Base-by-base conservation (phyloP, 2,113 vertebrate species). In the Aramus guarauna region DNA sequence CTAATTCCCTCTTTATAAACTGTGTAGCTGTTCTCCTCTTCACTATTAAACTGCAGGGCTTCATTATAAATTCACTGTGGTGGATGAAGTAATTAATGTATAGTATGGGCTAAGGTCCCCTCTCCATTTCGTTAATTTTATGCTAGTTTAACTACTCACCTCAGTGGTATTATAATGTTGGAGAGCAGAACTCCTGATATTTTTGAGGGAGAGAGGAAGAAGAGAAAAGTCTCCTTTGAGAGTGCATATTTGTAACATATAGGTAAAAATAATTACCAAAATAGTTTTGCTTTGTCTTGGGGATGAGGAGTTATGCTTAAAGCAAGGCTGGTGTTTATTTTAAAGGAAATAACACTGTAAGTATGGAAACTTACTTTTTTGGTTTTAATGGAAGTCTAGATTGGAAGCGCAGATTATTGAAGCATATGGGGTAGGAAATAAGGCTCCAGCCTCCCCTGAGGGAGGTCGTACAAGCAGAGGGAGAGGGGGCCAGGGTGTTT, bases 141-240 rank as follows among this genome's bases (percentile, higher is more conserved):
- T 75, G 24, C 16, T 34, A 58, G 21, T 84, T 86, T 84, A 89
- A 60, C 64, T 77, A 12, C 15, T 43, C 16, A 27, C 47, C 43
- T 87, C 10, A 1, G 16, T 78, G 76, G 60, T 71, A 71, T 89
- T 80, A n/a, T 12, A 62, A 43, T 30, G 29, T 52, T 39, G 11
- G 27, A 80, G 34, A 82, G 12, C 0, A 3, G 23, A 67, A 53
- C 12, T 71, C 15, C 41, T 71, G 41, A 41, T 80, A n/a, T 11
- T 34, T 69, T 3, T 8, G 9, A 9, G 5, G 5, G 3, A 2
- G 7, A 5, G 6, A 32, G 19, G 43, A 15, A 12, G 19, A 26
- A 55, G 7, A 13, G 55, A 56, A 63, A 85, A 34, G 9, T 6
- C 4, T 29, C 12, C 1, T 1, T 6, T 62, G n/a, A 77, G 29